Conservation (phyloP, 2,797 vertebrate species). For the Gallinago solitaria region DNA sequence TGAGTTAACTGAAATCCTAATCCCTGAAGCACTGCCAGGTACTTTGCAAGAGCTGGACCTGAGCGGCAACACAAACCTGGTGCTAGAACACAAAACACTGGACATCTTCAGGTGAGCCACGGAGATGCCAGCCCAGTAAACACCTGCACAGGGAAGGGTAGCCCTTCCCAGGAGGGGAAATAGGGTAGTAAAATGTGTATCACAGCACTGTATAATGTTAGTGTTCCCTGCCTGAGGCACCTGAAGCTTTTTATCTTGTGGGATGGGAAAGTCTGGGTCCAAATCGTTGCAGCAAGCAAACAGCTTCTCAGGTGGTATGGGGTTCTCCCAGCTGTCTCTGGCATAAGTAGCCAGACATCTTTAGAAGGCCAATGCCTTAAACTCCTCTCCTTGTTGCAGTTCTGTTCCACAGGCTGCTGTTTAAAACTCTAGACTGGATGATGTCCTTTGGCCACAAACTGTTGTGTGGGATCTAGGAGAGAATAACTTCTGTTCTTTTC, state of each 20-base stretch:
- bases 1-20: conserved; percentile 91
- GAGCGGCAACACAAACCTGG: conserved; percentile 90
- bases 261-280: background rate
- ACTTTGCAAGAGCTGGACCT: conserved; percentile 93
- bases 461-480: background rate
- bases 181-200: background rate
- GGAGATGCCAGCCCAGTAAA: background rate
- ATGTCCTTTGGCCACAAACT: background rate
- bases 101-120: conserved; percentile 91
- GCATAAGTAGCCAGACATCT: background rate
- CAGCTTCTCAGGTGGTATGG: background rate
- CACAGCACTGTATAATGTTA: background rate
- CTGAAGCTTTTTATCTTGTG: background rate
- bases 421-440: background rate
- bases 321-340: background rate
- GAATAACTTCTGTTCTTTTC: background rate
- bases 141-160: background rate
- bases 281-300: background rate
- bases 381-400: background rate
- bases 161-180: background rate
- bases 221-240: background rate
- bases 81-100: conserved; percentile 93
- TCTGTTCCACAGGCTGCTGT: background rate
- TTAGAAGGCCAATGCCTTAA: background rate
- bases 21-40: conserved; percentile 88